Evolutionary conservation across 1,140 invertebrate genomes (phyloP), one percentile per base, ranked within the genome.

Genomic region (Himalopsyche phryganea): DNA sequence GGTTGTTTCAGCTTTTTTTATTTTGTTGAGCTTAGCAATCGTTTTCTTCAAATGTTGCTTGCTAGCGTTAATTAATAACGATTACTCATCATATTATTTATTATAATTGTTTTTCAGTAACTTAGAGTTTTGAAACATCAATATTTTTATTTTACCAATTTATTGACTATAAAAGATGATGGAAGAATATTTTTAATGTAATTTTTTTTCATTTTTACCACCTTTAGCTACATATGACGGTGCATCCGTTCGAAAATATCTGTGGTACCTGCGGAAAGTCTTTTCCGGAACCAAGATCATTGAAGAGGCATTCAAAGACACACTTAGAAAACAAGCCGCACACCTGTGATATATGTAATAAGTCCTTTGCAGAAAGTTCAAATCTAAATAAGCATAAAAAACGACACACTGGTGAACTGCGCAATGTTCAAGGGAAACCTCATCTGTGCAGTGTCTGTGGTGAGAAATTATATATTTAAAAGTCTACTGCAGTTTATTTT

Each of bases 341-440:
- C 60, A 68, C 71, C 20, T 81, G 80, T 55, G 69, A 75, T 58
- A 67, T 73, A 33, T 81, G 79, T 59, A 70, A 75, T 50, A 80
- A 80, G 71, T 69, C 71, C 1, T 81, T 81, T 68, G 72, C 75
- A 3, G 76, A 77, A 53, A 74, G 72, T 52, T 76, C 75, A 28
- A 78, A 77, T 66, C 61, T 80, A 18, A 76, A 69, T 35, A 74
- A 76, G 59, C 78, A 81, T 54, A 71, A 75, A 58, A 73, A 79
- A 48, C 73, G 75, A 46, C 78, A 80, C 60, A 78, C 77, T 0
- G 78, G 78, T 10, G 76, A 81, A 32, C 51, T 54, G 6, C 23
- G 51, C n/a, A 75, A 75, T 53, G 71, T 75, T 19, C 68, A 67
- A 40, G 74, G 74, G 2, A 76, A 76, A 63, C 74, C 72, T 19